Evolutionary conservation across 1,140 invertebrate genomes (phyloP).

Genomic region (Drosophila erecta): DNA sequence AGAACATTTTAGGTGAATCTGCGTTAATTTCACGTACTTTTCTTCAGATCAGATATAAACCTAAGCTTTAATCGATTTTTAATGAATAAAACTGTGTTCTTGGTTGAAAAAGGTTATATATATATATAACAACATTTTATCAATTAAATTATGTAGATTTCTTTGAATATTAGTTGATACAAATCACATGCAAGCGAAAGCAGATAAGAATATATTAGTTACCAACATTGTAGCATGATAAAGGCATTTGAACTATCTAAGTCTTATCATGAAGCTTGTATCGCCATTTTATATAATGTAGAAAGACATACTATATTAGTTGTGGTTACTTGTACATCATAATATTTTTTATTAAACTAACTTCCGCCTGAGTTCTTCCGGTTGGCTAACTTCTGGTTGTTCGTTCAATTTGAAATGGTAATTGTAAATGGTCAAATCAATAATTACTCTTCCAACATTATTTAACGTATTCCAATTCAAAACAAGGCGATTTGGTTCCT

Average conservation of each 20-base stretch:
- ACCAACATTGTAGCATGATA: conserved; percentile 13
- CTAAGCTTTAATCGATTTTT: conserved; percentile 18
- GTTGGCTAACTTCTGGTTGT: conserved; percentile 1
- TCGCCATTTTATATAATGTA: conserved; percentile 5
- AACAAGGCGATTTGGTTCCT: not conserved
- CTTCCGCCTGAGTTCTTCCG: conserved; percentile 10
- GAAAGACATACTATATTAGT: conserved; percentile 6
- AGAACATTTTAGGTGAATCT: conserved; percentile 34
- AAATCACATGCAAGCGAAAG: conserved; percentile 6
- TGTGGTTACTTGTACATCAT: conserved; percentile 1
- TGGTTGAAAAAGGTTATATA: conserved; percentile 11
- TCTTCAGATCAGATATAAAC: conserved; percentile 20
- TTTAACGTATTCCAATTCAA: not conserved
- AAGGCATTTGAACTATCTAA: not conserved
- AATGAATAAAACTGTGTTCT: conserved; percentile 18
- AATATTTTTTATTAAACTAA: not conserved
- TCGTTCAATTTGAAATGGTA: conserved; percentile 2
- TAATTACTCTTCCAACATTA: not conserved
- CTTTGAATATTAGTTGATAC: conserved; percentile 20
- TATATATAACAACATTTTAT: conserved; percentile 4
- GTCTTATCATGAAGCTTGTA: conserved; percentile 11
- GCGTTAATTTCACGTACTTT: conserved; percentile 19
- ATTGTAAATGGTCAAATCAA: conserved; percentile 1
- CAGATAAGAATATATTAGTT: conserved; percentile 13
- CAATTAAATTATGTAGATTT: conserved; percentile 34